These are phyloP conservation scores for Pachliopta kotzebuea DNA, from an alignment of 2,888 invertebrate species.

Conservation along the genomic window DNA sequence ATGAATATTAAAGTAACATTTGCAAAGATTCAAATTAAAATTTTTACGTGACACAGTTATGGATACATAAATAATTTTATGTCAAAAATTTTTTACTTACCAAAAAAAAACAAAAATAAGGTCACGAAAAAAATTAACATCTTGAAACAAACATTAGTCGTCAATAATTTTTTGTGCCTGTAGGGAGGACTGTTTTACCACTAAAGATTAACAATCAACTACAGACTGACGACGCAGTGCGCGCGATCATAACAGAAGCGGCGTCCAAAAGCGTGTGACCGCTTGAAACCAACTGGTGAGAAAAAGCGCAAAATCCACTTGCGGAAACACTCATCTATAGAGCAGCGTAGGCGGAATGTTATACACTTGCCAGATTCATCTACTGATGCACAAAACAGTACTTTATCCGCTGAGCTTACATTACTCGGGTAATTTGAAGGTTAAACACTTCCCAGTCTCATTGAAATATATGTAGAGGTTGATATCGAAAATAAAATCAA, in stretches of 20 bases:
- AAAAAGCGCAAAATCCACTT: constrained; percentile 65
- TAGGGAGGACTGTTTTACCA: constrained; percentile 1
- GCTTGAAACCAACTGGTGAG: constrained; percentile 49
- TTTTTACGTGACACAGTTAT: neutral
- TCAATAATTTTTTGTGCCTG: constrained; percentile 15
- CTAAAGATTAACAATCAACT: constrained; percentile 21
- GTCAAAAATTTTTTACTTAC: no score
- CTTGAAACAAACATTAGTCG: constrained; percentile 48
- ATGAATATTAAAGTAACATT: no score
- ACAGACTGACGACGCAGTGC: constrained; percentile 16
- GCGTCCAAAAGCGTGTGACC: constrained; percentile 31
- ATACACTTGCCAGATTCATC: constrained; percentile 37
- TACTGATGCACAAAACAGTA: constrained; percentile 29
- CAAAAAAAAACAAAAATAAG: constrained; percentile 35
- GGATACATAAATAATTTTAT: constrained; percentile 7
- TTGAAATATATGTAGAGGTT: neutral
- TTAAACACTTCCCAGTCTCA: constrained; percentile 11
- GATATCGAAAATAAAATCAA: constrained; percentile 2
- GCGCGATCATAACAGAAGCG: constrained; percentile 29
- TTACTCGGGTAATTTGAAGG: constrained; percentile 25
- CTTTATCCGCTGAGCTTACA: constrained; percentile 16
- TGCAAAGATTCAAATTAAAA: no score
- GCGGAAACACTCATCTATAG: constrained; percentile 43
- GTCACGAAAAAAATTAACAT: constrained; percentile 48
- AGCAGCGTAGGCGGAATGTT: constrained; percentile 47